Evolutionary conservation across 2,888 invertebrate species (phyloP).

Genomic region (Hylaea fasciaria): DNA sequence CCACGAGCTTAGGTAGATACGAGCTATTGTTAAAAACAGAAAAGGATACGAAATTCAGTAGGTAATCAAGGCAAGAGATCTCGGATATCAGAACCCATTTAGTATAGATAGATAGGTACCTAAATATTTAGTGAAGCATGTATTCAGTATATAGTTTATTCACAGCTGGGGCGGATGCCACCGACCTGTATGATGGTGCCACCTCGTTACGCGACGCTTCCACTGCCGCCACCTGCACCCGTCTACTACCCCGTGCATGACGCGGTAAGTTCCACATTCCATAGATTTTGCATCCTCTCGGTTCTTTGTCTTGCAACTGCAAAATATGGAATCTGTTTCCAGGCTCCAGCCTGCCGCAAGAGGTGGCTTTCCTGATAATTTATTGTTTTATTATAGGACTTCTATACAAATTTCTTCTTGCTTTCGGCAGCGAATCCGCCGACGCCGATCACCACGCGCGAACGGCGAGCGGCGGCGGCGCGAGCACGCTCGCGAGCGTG

Average conservation of each 20-base stretch:
- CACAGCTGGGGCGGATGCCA: slow-evolving; percentile 75
- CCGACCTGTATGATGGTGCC: slow-evolving; percentile 73
- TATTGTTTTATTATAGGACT: background rate
- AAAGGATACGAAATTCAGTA: too few species aligned
- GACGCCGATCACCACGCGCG: slow-evolving; percentile 67
- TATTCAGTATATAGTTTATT: slow-evolving; percentile 31
- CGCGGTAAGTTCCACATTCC: slow-evolving; percentile 54
- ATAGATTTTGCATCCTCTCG: background rate
- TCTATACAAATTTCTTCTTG: background rate
- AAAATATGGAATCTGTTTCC: too few species aligned
- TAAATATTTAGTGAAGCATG: too few species aligned
- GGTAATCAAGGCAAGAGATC: too few species aligned
- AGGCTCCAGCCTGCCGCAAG: too few species aligned
- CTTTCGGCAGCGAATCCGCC: slow-evolving; percentile 63
- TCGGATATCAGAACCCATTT: background rate
- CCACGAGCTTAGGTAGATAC: too few species aligned
- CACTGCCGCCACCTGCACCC: slow-evolving; percentile 66
- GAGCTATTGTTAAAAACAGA: too few species aligned
- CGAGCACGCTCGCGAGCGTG: slow-evolving; percentile 61
- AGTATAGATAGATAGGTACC: background rate
- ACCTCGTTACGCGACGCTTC: slow-evolving; percentile 75
- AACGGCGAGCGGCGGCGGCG: slow-evolving; percentile 70
- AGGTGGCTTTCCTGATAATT: too few species aligned
- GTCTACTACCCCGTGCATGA: slow-evolving; percentile 78
- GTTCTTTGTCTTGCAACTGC: too few species aligned